Base-by-base conservation (phyloP, 2,113 vertebrate genomes). In the Castor canadensis region DNA sequence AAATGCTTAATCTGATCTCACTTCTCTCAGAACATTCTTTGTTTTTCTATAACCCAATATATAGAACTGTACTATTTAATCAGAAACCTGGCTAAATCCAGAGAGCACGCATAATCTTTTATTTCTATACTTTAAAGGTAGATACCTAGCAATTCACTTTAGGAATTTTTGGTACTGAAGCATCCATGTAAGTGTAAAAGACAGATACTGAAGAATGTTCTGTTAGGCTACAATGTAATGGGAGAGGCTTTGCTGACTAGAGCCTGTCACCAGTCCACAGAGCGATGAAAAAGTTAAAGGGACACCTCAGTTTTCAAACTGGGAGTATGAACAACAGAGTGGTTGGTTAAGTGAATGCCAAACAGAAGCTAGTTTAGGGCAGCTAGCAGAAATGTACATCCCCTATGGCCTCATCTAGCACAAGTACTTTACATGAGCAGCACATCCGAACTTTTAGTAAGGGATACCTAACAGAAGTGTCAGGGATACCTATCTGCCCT, bases 21-120 rank as follows among this genome's bases (percentile, higher is more conserved):
- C 40, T 71, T 82, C 30, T 76, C 19, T 73, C 45, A 87, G 69
- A 95, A 82, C 32, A 82, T 62, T 67, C 35, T 60, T 58, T 35
- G 79, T 71, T 90, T 71, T 92, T 66, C 75, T 89, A 83, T 38
- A 84, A 87, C 24, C 40, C 30, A 79, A 90, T 82, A 86, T 43
- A 81, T 5, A 96, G 9, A 90, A 95, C 16, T 16, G 15, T 71
- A 72, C 26, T 52, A 73, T 19, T 66, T 49, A 76, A 71, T 84
- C 22, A 84, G 58, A 84, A 88, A 94, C 80, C 1, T 38, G 3
- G 64, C 32, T 71, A 86, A 76, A 64, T 71, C 58, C 35, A 83
- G 16, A 83, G 13, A 81, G 12, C 85, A 69, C 45, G 19, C 19
- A 19, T 45, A 30, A 56, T 73, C 47, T 94, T 90, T 69, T 66